phyloP scores from a whole-genome alignment of 2,113 vertebrate genomes.

The Thryonomys swinderianus region DNA sequence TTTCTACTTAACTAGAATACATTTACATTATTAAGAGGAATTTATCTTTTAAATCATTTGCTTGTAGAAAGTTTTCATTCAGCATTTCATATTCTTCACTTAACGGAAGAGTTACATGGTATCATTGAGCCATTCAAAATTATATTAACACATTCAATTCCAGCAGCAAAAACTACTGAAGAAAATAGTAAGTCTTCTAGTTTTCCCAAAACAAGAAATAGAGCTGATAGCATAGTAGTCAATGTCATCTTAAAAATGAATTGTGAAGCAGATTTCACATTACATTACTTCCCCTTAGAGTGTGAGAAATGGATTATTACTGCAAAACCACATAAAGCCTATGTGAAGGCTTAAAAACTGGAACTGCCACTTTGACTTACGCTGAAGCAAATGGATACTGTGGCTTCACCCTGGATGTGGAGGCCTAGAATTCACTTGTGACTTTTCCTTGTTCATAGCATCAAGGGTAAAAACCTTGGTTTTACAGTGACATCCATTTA shows the following conservation, averaged over 20 bases:
- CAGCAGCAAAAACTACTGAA: background rate
- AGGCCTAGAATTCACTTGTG: background rate
- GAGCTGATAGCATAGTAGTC: constrained; percentile 28
- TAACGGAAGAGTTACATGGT: background rate
- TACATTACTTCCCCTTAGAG: background rate
- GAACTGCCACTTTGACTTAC: constrained; percentile 46
- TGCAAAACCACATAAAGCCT: background rate
- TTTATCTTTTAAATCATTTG: constrained; percentile 50
- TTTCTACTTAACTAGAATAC: constrained; percentile 55
- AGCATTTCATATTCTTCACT: constrained; percentile 20
- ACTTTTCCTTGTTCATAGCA: background rate
- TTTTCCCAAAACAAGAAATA: constrained; percentile 49
- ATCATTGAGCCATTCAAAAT: background rate
- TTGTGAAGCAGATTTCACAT: constrained; percentile 46
- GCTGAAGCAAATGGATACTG: constrained; percentile 40
- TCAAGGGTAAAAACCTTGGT: background rate
- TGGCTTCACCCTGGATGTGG: background rate
- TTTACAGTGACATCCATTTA: background rate
- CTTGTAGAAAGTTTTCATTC: constrained; percentile 63
- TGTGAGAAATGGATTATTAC: constrained; percentile 57
- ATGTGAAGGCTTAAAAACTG: background rate
- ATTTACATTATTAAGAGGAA: constrained; percentile 61
- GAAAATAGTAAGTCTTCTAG: constrained; percentile 1
- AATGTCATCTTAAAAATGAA: constrained; percentile 62
- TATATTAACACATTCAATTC: background rate